These are phyloP conservation scores for Murina feae DNA, from an alignment of 2,113 vertebrate genomes.

Conservation along the genomic window DNA sequence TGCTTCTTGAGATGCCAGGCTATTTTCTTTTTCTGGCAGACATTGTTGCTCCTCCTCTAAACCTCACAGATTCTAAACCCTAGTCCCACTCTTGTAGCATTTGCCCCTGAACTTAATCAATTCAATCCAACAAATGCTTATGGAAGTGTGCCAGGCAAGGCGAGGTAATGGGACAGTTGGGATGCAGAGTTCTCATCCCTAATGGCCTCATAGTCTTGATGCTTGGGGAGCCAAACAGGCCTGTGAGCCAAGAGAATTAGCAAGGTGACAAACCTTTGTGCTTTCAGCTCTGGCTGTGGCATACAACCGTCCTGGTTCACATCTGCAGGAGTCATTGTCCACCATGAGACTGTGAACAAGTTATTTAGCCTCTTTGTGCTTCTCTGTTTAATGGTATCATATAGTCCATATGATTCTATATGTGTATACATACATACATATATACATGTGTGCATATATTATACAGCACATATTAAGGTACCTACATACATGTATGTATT, in stretches of 20 bases:
- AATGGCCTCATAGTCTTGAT: background rate
- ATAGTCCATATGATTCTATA: too few species aligned
- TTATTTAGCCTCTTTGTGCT: background rate
- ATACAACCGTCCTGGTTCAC: background rate
- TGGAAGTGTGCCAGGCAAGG: background rate
- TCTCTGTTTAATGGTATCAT: background rate
- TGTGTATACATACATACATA: background rate
- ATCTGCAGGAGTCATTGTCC: background rate
- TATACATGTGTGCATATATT: background rate
- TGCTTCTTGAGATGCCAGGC: slow-evolving; percentile 40
- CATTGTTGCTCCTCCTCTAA: background rate
- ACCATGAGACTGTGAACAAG: background rate
- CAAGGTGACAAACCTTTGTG: background rate
- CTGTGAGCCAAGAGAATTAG: background rate
- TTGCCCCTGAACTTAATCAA: background rate
- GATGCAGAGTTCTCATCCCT: background rate
- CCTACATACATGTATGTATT: background rate
- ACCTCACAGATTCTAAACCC: background rate
- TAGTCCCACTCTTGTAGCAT: background rate
- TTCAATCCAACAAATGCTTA: background rate
- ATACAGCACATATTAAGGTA: background rate
- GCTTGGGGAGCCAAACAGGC: background rate
- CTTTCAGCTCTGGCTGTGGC: background rate
- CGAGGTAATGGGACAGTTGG: background rate
- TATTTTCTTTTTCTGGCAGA: slow-evolving; percentile 20